A percentile compares a stretch with the other conserved stretches of the same genome.
phyloP scores from a whole-genome alignment of 2,113 vertebrate genomes.

The Channa maculata region DNA sequence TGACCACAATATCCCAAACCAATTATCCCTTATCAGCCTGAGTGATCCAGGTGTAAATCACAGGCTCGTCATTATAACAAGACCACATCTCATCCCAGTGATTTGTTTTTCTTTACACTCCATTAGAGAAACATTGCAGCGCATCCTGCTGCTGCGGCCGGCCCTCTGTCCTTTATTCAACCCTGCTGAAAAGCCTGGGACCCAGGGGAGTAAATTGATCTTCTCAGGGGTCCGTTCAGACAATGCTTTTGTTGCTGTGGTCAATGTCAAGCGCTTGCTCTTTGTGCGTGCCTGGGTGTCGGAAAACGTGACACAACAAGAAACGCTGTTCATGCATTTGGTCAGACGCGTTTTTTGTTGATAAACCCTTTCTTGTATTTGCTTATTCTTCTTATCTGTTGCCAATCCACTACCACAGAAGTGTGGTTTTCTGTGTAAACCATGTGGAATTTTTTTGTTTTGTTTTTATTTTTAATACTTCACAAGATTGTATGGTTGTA shows the following conservation, averaged over 20 bases:
- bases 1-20: constrained; percentile 43
- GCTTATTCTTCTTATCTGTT: constrained; percentile 15
- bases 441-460: neutral
- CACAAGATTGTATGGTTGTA: neutral
- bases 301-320: constrained; percentile 64
- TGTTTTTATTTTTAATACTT: neutral
- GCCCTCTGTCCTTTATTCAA: constrained; percentile 74
- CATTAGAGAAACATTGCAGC: constrained; percentile 71
- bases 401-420: constrained; percentile 17
- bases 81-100: constrained; percentile 54
- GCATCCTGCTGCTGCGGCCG: constrained; percentile 63
- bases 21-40: constrained; percentile 57
- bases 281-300: constrained; percentile 55
- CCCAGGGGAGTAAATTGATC: constrained; percentile 74
- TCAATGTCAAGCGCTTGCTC: constrained; percentile 68
- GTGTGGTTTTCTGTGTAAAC: neutral
- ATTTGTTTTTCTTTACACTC: constrained; percentile 82
- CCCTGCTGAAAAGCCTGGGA: constrained; percentile 70
- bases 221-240: constrained; percentile 68
- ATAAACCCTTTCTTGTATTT: constrained; percentile 33
- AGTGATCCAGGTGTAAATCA: constrained; percentile 75
- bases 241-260: constrained; percentile 69
- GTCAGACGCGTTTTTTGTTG: constrained; percentile 50
- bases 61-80: constrained; percentile 65
- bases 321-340: constrained; percentile 53